Conservation (phyloP, 2,113 vertebrate genomes). For the Cyanistes caeruleus region DNA sequence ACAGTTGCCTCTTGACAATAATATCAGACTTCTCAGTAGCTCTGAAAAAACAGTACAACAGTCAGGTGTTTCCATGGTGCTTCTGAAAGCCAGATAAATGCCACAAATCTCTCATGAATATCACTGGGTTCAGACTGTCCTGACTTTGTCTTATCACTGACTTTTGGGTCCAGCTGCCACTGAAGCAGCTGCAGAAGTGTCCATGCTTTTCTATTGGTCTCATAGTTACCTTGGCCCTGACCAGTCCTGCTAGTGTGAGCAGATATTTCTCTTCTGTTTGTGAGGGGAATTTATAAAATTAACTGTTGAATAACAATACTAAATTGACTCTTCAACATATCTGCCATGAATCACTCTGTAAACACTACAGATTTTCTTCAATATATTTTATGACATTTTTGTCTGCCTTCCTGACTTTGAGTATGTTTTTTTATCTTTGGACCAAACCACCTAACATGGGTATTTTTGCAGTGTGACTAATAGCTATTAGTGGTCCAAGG, state of each 20-base stretch:
- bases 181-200: not conserved
- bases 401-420: not conserved
- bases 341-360: not conserved
- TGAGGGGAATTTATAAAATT: not conserved
- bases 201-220: not conserved
- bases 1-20: not conserved
- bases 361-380: not conserved
- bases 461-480: not conserved
- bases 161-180: not conserved
- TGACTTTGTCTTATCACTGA: not conserved
- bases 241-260: fast-evolving
- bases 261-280: not conserved
- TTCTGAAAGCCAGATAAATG: not conserved
- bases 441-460: not conserved
- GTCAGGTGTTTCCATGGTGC: not conserved
- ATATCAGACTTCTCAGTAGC: not conserved
- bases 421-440: not conserved
- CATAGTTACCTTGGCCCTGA: not conserved
- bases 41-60: not conserved
- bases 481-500: not conserved
- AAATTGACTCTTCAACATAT: not conserved
- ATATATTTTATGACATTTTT: not conserved
- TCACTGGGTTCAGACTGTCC: not conserved
- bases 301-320: not conserved
- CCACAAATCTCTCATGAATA: fast-evolving